Evolutionary conservation across 2,797 vertebrate genomes (phyloP), one percentile per base, ranked within the genome.

Genomic region (Cuniculus paca): DNA sequence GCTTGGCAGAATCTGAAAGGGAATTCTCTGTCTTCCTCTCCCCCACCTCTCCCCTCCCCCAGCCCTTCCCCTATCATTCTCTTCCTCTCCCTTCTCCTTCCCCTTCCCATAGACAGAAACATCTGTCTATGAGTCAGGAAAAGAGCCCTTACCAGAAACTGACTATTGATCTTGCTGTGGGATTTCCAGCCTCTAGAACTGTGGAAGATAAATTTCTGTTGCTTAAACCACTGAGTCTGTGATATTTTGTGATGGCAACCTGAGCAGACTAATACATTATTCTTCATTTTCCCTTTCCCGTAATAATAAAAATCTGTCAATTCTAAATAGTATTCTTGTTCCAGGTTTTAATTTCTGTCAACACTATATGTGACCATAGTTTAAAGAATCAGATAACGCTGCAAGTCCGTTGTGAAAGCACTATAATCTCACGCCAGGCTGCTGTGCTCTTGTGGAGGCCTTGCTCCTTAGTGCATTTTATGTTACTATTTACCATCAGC

Each of bases 281-380:
- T 60, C 12, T 74, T 74, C 31, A 11, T 56, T 79, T 78, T 63
- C 3, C 1, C 6, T 13, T 28, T 56, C 45, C 7, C 36, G 48
- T 12, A 96, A 42, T 79, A 60, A 83, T 60, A 88, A 63, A 90
- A 39, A 60, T 74, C 61, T 91, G 16, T 88, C 72, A 56, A n/a
- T 39, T 36, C 16, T 79, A 78, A 87, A 26, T 31, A 54, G 39
- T 56, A 31, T 9, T 91, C 36, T 83, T 79, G 6, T 52, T 48
- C 54, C 77, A 61, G 86, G 52, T 75, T 93, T 88, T 79, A 20
- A 50, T 90, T 95, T 87, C 34, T 87, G 61, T 65, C 36, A 60
- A 78, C 28, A 28, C 52, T 82, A 26, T 48, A 74, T 86, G 42
- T 78, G 60, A 63, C 75, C 24, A 14, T 68, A 36, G 45, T 85